A percentile compares a stretch with the other conserved stretches of the same genome.
Conservation (phyloP, 2,888 invertebrate genomes). For the Ennomos erosarius region DNA sequence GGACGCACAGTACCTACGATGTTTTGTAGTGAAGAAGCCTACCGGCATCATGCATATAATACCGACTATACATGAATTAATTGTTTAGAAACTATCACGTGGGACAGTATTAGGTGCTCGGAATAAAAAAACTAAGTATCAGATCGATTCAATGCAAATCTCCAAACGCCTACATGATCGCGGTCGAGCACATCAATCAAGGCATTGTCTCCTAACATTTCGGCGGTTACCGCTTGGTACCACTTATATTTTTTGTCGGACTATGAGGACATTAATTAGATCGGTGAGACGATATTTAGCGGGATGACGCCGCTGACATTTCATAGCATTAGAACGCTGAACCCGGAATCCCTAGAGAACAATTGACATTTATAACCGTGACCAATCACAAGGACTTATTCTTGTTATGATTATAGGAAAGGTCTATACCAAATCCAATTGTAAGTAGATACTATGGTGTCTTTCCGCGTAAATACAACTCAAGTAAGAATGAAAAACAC, state of each 20-base stretch:
- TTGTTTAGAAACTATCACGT: conserved; percentile 54
- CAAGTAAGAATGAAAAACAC: no score
- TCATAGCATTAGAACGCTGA: conserved; percentile 65
- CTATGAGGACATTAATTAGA: conserved; percentile 73
- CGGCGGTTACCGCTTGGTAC: conserved; percentile 45
- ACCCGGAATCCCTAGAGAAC: conserved; percentile 72
- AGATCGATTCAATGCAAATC: conserved; percentile 81
- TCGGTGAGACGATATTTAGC: conserved; percentile 61
- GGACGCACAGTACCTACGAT: conserved; percentile 16
- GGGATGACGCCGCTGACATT: conserved; percentile 73
- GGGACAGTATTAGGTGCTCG: conserved; percentile 60
- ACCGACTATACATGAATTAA: conserved; percentile 44
- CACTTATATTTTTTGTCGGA: conserved; percentile 67
- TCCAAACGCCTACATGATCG: conserved; percentile 64
- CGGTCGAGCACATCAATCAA: conserved; percentile 74
- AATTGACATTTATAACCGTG: conserved; percentile 50
- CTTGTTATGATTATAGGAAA: conserved; percentile 17
- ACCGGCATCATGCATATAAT: conserved; percentile 55
- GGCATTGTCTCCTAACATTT: conserved; percentile 59
- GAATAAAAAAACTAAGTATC: conserved; percentile 61
- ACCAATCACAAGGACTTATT: conserved; percentile 37
- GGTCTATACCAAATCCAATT: no score
- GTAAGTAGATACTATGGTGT: background rate
- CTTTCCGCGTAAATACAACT: no score
- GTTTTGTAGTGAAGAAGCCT: conserved; percentile 12